Conservation (phyloP, 1,140 invertebrate species). For the Hypsibius dujardini region DNA sequence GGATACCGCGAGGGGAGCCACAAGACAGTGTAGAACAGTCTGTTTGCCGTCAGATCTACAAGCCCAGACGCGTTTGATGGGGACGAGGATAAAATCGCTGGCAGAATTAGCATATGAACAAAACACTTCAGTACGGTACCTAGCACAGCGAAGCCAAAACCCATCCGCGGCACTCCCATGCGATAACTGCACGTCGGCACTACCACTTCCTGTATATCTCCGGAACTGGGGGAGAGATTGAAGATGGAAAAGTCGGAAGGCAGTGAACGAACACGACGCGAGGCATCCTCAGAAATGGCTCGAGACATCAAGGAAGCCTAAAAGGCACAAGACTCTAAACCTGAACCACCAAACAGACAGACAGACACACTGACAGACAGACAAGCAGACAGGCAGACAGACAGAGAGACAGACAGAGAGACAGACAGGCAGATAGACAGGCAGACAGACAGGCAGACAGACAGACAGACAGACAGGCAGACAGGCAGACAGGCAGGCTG, state of each 20-base stretch:
- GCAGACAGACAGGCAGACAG: too few species aligned
- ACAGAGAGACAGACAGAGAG: not conserved
- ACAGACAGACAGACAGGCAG: too few species aligned
- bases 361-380: too few species aligned
- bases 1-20: constrained; percentile 28
- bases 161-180: constrained; percentile 67
- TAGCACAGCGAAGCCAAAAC: constrained; percentile 60
- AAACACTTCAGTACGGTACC: constrained; percentile 36
- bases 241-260: constrained; percentile 13
- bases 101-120: not conserved
- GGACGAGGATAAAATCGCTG: constrained; percentile 16
- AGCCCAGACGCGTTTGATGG: constrained; percentile 10
- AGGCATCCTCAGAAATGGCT: not conserved
- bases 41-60: constrained; percentile 24
- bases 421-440: not conserved
- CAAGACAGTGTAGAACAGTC: constrained; percentile 26
- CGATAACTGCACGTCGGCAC: constrained; percentile 83
- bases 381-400: too few species aligned
- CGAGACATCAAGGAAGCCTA: not conserved
- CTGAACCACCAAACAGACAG: too few species aligned
- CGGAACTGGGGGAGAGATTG: not conserved
- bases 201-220: constrained; percentile 52
- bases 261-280: not conserved
- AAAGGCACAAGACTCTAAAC: too few species aligned
- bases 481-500: too few species aligned